phyloP scores from a whole-genome alignment of 2,797 vertebrate species.

The Xenops minutus region DNA sequence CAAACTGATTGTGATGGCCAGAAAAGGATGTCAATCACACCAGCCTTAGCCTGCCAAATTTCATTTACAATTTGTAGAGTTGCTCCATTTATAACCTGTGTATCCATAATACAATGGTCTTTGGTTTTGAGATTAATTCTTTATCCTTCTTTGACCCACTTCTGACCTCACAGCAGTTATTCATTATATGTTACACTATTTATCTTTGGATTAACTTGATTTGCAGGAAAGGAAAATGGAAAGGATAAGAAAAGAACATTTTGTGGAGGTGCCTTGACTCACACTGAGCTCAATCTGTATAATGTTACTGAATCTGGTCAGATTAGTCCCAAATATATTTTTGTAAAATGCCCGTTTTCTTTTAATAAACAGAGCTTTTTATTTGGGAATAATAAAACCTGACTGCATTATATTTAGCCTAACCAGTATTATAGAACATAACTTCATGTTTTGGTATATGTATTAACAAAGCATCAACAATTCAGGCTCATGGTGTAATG shows the following conservation, averaged over 20 bases:
- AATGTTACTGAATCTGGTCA: background rate
- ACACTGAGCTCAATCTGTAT: background rate
- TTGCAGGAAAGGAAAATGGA: constrained; percentile 14
- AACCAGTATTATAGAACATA: background rate
- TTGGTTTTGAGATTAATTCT: constrained; percentile 22
- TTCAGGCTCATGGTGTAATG: background rate
- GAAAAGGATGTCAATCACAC: background rate
- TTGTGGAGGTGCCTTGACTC: background rate
- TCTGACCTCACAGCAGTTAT: constrained; percentile 6
- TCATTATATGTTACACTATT: background rate
- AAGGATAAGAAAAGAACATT: background rate
- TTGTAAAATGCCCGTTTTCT: background rate
- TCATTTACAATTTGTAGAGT: background rate
- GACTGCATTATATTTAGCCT: background rate
- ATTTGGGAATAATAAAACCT: background rate
- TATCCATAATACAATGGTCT: background rate
- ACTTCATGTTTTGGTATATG: background rate
- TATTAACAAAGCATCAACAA: background rate
- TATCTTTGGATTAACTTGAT: constrained; percentile 24
- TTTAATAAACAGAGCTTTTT: background rate
- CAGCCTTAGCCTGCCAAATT: background rate
- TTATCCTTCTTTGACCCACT: constrained; percentile 21
- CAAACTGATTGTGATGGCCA: background rate
- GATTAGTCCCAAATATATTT: background rate
- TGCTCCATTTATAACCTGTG: background rate